Base-by-base conservation (phyloP, 2,797 vertebrate species). In the Sciaenops ocellatus region DNA sequence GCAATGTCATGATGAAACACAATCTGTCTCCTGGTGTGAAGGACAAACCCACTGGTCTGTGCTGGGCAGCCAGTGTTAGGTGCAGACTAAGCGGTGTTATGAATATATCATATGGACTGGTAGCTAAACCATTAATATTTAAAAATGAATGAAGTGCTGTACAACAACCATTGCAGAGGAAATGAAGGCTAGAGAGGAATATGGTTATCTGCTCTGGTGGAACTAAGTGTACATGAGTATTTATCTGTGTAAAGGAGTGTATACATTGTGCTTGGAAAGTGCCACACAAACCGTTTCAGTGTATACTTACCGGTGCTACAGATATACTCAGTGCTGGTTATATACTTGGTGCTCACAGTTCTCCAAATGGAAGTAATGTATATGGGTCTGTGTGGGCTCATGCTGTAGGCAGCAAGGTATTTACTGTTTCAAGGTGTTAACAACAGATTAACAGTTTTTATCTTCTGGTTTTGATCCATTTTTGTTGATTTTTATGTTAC, bases 1-100 rank as follows among this genome's bases (percentile, higher is more conserved):
- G 84, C 80, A 90, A 89, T 82, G 85, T 88, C 85, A 87, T 20
- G 62, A 85, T 87, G 88, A 90, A 94, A 92, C 79, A 76, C 86
- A 85, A 88, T 91, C 83, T 73, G 70, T 69, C 70, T 83, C 68
- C 82, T 69, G 63, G 62, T 86, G 79, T 87, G 80, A 89, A 91
- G 87, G 89, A 79, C 82, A 79, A 85, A 88, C 72, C 34, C 77
- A 72, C 79, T 51, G 64, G 84, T 70, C 70, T 85, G 77, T 79
- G 82, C 82, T 73, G 82, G 75, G 50, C 72, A 70, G 72, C 64
- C 78, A 34, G 56, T 57, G 73, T 70, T 78, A 69, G 67, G 71
- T 75, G 74, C 73, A 83, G 70, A 83, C 78, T 52, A 72, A 66
- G 75, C 76, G 64, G 57, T 57, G 57, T 87, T 75, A 90, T 90